Evolutionary conservation across 2,113 vertebrate species (phyloP), one percentile per base, ranked within the genome.

Genomic region (Dryoscopus gambensis): DNA sequence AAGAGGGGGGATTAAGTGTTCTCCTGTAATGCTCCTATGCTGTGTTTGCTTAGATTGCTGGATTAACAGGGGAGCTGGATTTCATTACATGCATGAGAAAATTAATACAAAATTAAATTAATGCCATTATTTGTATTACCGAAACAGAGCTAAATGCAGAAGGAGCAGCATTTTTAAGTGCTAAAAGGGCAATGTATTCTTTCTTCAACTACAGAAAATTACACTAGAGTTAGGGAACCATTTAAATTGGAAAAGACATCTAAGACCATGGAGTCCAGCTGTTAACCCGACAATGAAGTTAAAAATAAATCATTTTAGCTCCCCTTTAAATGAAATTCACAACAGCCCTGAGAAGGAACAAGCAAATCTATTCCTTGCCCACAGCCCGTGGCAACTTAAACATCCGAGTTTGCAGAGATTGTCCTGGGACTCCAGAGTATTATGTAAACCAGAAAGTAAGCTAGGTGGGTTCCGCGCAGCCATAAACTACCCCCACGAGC

Each of bases 261-360:
- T 47, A 27, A 55, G 21, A 40, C 42, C 35, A 3, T 4, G 7
- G 15, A 69, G 31, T 63, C 49, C 71, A 42, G 20, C 63, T 63
- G 31, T 37, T 55, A 69, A 63, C 10, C 13, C 35, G 37, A 22
- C 40, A 49, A 33, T 2, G 8, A 52, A 79, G 44, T 40, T 64
- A n/a, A 64, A 73, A 84, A 69, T 27, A 28, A 94, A 84, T 35
- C 7, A 57, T 68, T 73, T 68, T 33, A 25, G 5, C 7, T 83
- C 9, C 59, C 56, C 80, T 94, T 96, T 57, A 93, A 93, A 55
- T 70, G 35, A 52, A 91, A 94, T 88, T 96, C 75, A 81, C 80
- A 39, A 62, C 18, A 78, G 25, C 67, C 44, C 49, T 7, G 42
- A 84, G 60, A 73, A 87, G 76, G 64, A 74, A 24, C 46, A 80